Percentiles rank a stretch among this genome's conserved stretches.
phyloP scores from a whole-genome alignment of 2,797 vertebrate species.

The Microcaecilia unicolor region DNA sequence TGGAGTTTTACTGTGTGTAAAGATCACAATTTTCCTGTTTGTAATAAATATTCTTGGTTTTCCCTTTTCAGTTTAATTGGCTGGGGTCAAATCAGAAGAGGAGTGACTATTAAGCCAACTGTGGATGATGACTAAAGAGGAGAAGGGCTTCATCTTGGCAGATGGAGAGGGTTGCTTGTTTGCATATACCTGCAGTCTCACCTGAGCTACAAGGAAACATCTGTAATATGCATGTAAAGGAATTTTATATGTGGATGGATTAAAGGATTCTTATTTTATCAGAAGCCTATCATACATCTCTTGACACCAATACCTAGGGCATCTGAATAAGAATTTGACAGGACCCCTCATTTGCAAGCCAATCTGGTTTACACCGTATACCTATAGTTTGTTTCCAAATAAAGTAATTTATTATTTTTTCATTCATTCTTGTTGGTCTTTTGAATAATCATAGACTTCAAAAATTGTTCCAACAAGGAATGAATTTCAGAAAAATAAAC shows the following conservation, averaged over 20 bases:
- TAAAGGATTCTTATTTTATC: slow-evolving; percentile 26
- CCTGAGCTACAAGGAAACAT: slow-evolving; percentile 34
- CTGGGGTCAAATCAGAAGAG: slow-evolving; percentile 98
- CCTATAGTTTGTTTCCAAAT: slow-evolving; percentile 46
- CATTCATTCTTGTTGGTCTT: slow-evolving; percentile 31
- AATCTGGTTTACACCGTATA: slow-evolving; percentile 21
- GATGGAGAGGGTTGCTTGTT: slow-evolving; percentile 10
- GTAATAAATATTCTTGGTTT: not conserved
- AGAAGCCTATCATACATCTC: slow-evolving; percentile 39
- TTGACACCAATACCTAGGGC: slow-evolving; percentile 40
- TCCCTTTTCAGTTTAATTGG: slow-evolving; percentile 83
- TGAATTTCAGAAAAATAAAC: slow-evolving; percentile 27
- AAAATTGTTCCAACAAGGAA: slow-evolving; percentile 25
- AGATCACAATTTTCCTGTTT: no score
- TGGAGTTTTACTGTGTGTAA: no score
- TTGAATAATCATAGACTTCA: slow-evolving; percentile 24
- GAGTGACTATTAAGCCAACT: slow-evolving; percentile 95
- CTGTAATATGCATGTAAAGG: slow-evolving; percentile 39
- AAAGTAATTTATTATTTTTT: slow-evolving; percentile 40
- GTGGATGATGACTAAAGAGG: slow-evolving; percentile 87
- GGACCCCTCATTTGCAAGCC: no score
- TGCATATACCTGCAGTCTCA: slow-evolving; percentile 27
- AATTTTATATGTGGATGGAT: slow-evolving; percentile 33
- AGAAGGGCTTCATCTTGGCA: slow-evolving; percentile 30
- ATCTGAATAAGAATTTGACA: slow-evolving; percentile 32